phyloP scores from a whole-genome alignment of 2,113 vertebrate genomes.

The Variabilichromis moorii region DNA sequence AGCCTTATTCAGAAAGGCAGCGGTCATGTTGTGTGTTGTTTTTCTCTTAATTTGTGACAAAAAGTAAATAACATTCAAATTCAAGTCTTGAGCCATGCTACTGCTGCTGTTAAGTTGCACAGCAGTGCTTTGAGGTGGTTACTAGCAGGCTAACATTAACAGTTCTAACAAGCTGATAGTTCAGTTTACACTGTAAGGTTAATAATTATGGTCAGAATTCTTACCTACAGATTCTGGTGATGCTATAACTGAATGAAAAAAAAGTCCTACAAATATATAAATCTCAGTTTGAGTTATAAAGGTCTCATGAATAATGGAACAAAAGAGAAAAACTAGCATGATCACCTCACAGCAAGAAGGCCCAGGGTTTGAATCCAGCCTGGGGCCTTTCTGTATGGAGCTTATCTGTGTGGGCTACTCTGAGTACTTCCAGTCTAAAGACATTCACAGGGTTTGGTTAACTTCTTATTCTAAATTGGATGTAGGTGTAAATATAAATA shows the following conservation, averaged over 20 bases:
- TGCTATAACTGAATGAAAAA: not conserved
- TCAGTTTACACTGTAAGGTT: not conserved
- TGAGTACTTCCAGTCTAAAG: not conserved
- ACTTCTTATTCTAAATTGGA: not conserved
- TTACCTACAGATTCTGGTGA: not conserved
- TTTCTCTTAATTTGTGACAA: not conserved
- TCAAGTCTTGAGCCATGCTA: not conserved
- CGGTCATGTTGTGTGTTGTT: not conserved
- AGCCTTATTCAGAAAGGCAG: not conserved
- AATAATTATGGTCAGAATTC: not conserved
- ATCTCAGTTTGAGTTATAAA: not conserved
- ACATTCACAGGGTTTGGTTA: not conserved
- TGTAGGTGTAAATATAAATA: not conserved
- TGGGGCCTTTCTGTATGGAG: not conserved
- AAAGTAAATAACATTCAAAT: not conserved
- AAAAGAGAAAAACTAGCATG: not conserved
- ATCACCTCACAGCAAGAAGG: not conserved
- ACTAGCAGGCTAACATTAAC: not conserved
- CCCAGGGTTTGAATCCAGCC: not conserved
- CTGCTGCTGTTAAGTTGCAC: not conserved
- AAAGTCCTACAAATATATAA: not conserved
- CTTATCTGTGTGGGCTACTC: not conserved
- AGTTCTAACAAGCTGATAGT: not conserved
- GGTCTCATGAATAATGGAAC: not conserved
- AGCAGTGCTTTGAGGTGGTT: not conserved